Evolutionary conservation across 1,140 invertebrate genomes (phyloP), one percentile per base, ranked within the genome.

Genomic region (Bilobella aurantiaca): DNA sequence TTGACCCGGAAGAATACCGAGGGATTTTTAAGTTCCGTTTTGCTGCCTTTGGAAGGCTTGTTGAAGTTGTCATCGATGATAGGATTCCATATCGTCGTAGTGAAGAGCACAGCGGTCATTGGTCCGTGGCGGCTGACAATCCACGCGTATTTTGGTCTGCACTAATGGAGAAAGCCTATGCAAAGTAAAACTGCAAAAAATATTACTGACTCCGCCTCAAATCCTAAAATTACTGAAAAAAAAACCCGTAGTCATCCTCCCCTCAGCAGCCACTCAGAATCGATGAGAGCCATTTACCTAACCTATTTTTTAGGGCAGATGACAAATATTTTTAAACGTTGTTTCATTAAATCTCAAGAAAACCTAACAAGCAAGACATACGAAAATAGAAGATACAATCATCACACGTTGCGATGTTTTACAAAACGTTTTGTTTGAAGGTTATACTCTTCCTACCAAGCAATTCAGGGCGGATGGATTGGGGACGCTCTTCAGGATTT

Each of bases 81-180:
- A 76, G 84, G 14, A 78, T 90, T 63, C 88, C 88, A 16, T 84
- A 83, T 3, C 81, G 82, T 70, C 14, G 23, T 5, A 16, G 12
- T 5, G 79, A 82, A 66, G 83, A 80, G 23, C n/a, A n/a, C n/a
- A n/a, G n/a, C n/a, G 78, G 82, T 70, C 78, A 89, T 30, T 78
- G 89, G 1, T 86, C 82, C 76, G 82, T 85, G 69, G 84, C 85
- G 66, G 86, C 86, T 0, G 79, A 79, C 30, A 80, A 82, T 29
- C 77, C 77, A 23, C 84, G 79, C 69, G 82, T 83, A 74, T 89
- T 87, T 76, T 89, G 87, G 87, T 81, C 79, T 66, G 81, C 87
- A 2, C 76, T 89, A 14, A 69, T 89, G 23, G 87, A 89, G 75
- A 89, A 89, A 76, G 87, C 87, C 25, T 89, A 88, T 78, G 87